These are phyloP conservation scores for Caenorhabditis becei DNA, from an alignment of 2,888 invertebrate species.

Conservation along the genomic window DNA sequence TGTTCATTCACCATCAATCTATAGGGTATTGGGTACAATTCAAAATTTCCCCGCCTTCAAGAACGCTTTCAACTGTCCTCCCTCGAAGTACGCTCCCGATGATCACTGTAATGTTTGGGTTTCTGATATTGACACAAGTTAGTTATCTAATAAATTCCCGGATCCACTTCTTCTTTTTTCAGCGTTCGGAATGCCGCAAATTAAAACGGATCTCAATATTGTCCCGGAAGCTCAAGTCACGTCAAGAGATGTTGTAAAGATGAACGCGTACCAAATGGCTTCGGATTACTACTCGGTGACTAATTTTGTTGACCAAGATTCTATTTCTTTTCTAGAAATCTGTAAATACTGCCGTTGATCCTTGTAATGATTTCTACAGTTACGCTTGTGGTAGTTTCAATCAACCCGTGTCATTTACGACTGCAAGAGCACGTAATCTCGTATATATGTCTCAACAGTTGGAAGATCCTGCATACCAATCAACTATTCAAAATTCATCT, in stretches of 20 bases:
- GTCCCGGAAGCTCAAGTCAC: slow-evolving; percentile 57
- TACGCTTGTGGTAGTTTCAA: slow-evolving; percentile 75
- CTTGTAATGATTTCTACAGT: slow-evolving; percentile 77
- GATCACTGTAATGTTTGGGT: slow-evolving; percentile 73
- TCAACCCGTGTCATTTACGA: slow-evolving; percentile 63
- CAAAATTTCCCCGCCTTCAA: slow-evolving; percentile 72
- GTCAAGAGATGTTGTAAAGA: slow-evolving; percentile 56
- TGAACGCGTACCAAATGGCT: slow-evolving; percentile 66
- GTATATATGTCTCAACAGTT: slow-evolving; percentile 67
- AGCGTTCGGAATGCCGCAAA: slow-evolving; percentile 61
- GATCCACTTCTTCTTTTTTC: slow-evolving; percentile 8
- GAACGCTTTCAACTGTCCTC: slow-evolving; percentile 72
- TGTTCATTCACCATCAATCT: slow-evolving; percentile 73
- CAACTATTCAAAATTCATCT: slow-evolving; percentile 47
- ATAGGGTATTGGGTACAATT: slow-evolving; percentile 73
- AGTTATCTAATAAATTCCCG: slow-evolving; percentile 10
- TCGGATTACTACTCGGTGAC: slow-evolving; percentile 57
- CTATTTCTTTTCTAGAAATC: slow-evolving; percentile 65
- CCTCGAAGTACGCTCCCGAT: slow-evolving; percentile 65
- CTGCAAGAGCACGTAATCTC: slow-evolving; percentile 64
- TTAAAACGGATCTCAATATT: slow-evolving; percentile 64
- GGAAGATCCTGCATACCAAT: slow-evolving; percentile 62
- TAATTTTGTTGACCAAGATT: no score
- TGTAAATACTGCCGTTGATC: slow-evolving; percentile 69
- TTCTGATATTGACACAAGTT: slow-evolving; percentile 66